phyloP scores from a whole-genome alignment of 2,113 vertebrate species.

The Micromys minutus region DNA sequence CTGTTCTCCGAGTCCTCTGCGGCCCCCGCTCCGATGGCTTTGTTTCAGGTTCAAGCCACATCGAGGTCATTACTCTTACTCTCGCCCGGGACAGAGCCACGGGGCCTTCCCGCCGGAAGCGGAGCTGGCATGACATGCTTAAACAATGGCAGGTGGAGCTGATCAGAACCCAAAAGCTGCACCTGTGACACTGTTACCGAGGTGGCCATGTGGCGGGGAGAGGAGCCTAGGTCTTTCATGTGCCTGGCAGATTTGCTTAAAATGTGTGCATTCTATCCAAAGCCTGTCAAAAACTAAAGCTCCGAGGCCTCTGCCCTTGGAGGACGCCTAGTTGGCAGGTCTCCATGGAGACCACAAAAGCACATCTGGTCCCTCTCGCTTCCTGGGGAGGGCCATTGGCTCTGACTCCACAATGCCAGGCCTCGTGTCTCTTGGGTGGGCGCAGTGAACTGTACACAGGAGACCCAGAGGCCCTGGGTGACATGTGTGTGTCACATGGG shows the following conservation, averaged over 20 bases:
- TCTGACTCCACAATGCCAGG: conserved; percentile 46
- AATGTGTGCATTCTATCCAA: conserved; percentile 15
- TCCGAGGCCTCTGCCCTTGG: neutral
- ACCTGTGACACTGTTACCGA: neutral
- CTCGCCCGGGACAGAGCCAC: neutral
- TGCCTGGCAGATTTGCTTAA: conserved; percentile 57
- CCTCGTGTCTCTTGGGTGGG: conserved; percentile 5
- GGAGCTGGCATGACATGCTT: neutral
- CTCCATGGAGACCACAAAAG: conserved; percentile 83
- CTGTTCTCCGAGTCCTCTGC: neutral
- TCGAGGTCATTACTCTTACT: neutral
- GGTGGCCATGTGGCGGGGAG: conserved; percentile 35
- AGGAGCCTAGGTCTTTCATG: neutral
- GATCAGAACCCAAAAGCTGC: neutral
- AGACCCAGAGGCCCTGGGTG: neutral
- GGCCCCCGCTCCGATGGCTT: neutral
- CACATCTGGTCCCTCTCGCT: conserved; percentile 81
- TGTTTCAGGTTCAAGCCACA: rapidly evolving
- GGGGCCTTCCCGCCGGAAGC: neutral
- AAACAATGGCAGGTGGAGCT: neutral
- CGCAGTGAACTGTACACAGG: neutral
- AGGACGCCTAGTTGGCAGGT: conserved; percentile 72
- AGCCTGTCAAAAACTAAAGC: conserved; percentile 74
- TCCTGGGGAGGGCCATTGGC: conserved; percentile 53
- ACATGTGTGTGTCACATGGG: neutral